Percentiles rank a stretch among this genome's conserved stretches.
These are phyloP conservation scores for Actias luna DNA, from an alignment of 2,888 invertebrate species.

Conservation along the genomic window DNA sequence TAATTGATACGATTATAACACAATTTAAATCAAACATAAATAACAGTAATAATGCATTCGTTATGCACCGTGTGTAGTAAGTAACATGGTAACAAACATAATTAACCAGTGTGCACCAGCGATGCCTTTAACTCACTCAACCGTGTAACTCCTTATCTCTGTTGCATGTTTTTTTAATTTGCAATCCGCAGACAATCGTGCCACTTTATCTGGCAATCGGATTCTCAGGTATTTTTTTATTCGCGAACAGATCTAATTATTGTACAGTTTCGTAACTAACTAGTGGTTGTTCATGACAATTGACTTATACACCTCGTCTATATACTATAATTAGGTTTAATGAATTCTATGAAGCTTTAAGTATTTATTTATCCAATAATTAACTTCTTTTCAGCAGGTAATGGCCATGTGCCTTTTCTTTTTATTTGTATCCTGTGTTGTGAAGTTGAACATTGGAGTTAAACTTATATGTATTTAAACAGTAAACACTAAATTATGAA, in stretches of 20 bases:
- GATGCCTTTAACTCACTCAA: slow-evolving; percentile 71
- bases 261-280: slow-evolving; percentile 71
- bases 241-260: slow-evolving; percentile 74
- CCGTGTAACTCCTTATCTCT: slow-evolving; percentile 78
- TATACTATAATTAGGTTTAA: not conserved
- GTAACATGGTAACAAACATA: slow-evolving; percentile 78
- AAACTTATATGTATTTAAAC: not conserved
- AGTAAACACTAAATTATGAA: not conserved
- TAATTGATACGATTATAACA: not conserved
- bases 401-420: not conserved
- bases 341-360: not conserved
- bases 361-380: not conserved
- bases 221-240: slow-evolving; percentile 79
- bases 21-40: slow-evolving; percentile 19
- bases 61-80: slow-evolving; percentile 59
- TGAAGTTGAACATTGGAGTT: not conserved
- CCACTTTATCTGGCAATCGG: slow-evolving; percentile 71
- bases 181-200: slow-evolving; percentile 76
- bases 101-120: slow-evolving; percentile 67
- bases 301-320: slow-evolving; percentile 37
- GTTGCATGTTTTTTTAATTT: slow-evolving; percentile 82
- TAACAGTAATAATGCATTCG: slow-evolving; percentile 30
- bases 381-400: not conserved
- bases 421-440: not conserved
- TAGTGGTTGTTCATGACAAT: slow-evolving; percentile 69